Percentiles rank a stretch among this genome's conserved stretches.
Evolutionary conservation across 2,888 invertebrate genomes (phyloP).

Genomic region (Beris chalybata): DNA sequence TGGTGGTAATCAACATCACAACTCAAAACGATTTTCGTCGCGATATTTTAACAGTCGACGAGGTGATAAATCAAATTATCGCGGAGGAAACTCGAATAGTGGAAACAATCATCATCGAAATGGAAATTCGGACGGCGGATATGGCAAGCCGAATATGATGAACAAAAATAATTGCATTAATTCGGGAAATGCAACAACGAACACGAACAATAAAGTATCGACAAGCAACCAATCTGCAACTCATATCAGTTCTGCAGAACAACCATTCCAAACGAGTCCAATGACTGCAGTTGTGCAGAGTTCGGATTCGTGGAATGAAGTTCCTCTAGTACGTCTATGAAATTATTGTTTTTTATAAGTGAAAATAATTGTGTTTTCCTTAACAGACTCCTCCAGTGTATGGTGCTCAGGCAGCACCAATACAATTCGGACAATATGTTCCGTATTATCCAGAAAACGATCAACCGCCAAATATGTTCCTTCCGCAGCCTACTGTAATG

Average conservation of each 20-base stretch:
- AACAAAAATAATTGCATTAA: not conserved
- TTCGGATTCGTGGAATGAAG: constrained; percentile 34
- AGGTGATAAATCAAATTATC: constrained; percentile 31
- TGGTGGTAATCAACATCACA: constrained; percentile 16
- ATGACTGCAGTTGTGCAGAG: constrained; percentile 27
- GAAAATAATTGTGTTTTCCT: not conserved
- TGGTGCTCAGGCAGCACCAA: constrained; percentile 15
- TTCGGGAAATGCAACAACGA: constrained; percentile 19
- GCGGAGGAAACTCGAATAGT: constrained; percentile 37
- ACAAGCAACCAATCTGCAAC: not conserved
- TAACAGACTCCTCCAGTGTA: constrained; percentile 8
- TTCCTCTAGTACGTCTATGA: constrained; percentile 27
- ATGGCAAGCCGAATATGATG: not conserved
- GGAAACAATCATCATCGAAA: constrained; percentile 27
- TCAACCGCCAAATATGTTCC: constrained; percentile 20
- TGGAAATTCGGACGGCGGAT: not conserved
- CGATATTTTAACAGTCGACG: constrained; percentile 46
- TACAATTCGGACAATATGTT: constrained; percentile 22
- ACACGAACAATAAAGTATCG: constrained; percentile 19
- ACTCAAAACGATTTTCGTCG: constrained; percentile 43
- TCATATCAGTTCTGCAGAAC: constrained; percentile 29
- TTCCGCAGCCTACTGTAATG: constrained; percentile 39
- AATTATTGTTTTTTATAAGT: not conserved
- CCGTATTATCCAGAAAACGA: constrained; percentile 30
- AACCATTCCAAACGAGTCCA: constrained; percentile 42